Conservation (phyloP, 2,888 invertebrate genomes). For the Drosophila borealis region DNA sequence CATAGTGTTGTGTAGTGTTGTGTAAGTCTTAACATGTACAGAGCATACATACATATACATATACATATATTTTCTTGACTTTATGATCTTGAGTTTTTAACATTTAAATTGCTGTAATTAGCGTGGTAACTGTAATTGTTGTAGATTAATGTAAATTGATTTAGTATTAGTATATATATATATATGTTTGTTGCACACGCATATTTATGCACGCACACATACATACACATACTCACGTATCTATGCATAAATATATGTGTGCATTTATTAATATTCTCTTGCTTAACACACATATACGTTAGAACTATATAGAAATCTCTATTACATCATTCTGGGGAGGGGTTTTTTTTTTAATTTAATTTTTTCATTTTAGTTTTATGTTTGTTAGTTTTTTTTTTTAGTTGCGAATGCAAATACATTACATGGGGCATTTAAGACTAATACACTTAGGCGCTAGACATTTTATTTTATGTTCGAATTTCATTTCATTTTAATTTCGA, state of each 20-base stretch:
- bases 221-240: not conserved
- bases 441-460: slow-evolving; percentile 29
- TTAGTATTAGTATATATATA: slow-evolving; percentile 32
- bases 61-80: slow-evolving; percentile 4
- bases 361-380: not conserved
- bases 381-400: slow-evolving; percentile 50
- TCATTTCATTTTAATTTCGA: slow-evolving; percentile 14
- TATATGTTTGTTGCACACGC: not conserved
- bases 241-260: not conserved
- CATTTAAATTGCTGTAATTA: slow-evolving; percentile 50
- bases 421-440: slow-evolving; percentile 32
- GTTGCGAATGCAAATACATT: slow-evolving; percentile 70
- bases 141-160: slow-evolving; percentile 51
- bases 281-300: slow-evolving; percentile 29
- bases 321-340: slow-evolving; percentile 31
- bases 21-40: slow-evolving; percentile 29
- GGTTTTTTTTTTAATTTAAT: slow-evolving; percentile 8
- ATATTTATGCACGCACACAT: too few species aligned
- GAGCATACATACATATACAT: slow-evolving; percentile 30
- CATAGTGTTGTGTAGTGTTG: slow-evolving; percentile 21
- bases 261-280: slow-evolving; percentile 38
- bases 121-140: slow-evolving; percentile 43
- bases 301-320: slow-evolving; percentile 15
- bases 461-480: slow-evolving; percentile 24
- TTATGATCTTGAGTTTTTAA: slow-evolving; percentile 30